Evolutionary conservation across 2,113 vertebrate species (phyloP), one percentile per base, ranked within the genome.

Genomic region (Sula dactylatra): DNA sequence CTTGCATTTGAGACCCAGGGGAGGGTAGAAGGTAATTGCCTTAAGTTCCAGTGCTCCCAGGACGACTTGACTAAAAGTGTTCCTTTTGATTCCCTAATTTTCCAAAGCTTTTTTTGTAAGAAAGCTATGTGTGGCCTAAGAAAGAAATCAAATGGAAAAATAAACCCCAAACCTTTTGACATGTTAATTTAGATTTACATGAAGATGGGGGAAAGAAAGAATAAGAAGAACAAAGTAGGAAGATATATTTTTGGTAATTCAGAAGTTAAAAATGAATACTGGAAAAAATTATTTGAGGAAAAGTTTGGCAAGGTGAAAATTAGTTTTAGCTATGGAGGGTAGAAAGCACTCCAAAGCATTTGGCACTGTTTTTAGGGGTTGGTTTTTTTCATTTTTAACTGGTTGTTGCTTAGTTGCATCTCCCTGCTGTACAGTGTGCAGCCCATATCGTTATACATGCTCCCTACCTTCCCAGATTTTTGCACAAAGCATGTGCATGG

Each of bases 391-490:
- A 32, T 36, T 77, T 87, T 49, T 69, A 42, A 49, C 49, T 36
- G 18, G 8, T 31, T 32, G 24, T 67, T 0, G 1, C 27, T 72
- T 32, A 11, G 52, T 59, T 49, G 13, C 13, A 29, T 72, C 47
- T 62, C 47, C 55, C 11, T 15, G 7, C 29, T 73, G 12, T 14
- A 14, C 22, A 10, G 31, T 10, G 34, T 61, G 61, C 40, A 15
- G 22, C 47, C 47, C 10, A 1, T 52, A 9, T 11, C 1, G 0
- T n/a, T n/a, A 36, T 7, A 36, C 9, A 1, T 26, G n/a, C 16
- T 85, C 22, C 6, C 13, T 29, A 31, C 16, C 10, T 18, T 55
- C 69, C 32, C 24, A 42, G 9, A 13, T 34, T 38, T 22, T 38
- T 21, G 36, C 59, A 47, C 44, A 32, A 59, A 66, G 10, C 18